phyloP scores from a whole-genome alignment of 2,113 vertebrate species.

The Prochilodus magdalenae region DNA sequence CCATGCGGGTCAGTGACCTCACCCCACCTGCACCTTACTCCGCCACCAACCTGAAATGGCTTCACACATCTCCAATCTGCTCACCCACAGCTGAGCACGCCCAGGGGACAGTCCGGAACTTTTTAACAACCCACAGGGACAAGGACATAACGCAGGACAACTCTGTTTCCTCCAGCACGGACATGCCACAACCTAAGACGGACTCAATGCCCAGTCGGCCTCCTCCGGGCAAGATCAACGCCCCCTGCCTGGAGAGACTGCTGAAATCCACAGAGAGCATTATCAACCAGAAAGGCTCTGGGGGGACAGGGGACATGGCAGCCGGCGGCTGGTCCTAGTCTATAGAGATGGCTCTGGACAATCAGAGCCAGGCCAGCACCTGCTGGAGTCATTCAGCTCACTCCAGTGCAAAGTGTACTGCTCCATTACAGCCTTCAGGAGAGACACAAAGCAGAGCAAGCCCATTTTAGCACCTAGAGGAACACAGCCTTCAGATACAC shows the following conservation, averaged over 20 bases:
- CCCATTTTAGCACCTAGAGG: slow-evolving; percentile 30
- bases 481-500: slow-evolving; percentile 52
- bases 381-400: slow-evolving; percentile 61
- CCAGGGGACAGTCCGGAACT: slow-evolving; percentile 67
- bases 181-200: slow-evolving; percentile 61
- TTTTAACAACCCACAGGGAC: slow-evolving; percentile 61
- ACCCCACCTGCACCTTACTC: slow-evolving; percentile 72
- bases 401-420: slow-evolving; percentile 43
- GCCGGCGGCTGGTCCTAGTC: slow-evolving; percentile 76
- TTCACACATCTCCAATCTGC: slow-evolving; percentile 81
- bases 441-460: slow-evolving; percentile 60
- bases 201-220: slow-evolving; percentile 63
- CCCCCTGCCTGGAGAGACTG: slow-evolving; percentile 80
- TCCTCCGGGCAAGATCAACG: slow-evolving; percentile 77
- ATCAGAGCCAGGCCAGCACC: slow-evolving; percentile 48
- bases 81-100: slow-evolving; percentile 68
- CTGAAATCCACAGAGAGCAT: slow-evolving; percentile 83
- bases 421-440: slow-evolving; percentile 76
- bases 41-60: slow-evolving; percentile 78
- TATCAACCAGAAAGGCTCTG: slow-evolving; percentile 69
- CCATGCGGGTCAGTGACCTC: slow-evolving; percentile 70
- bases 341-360: slow-evolving; percentile 48
- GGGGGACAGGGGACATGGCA: slow-evolving; percentile 59
- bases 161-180: slow-evolving; percentile 80
- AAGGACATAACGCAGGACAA: slow-evolving; percentile 77